Evolutionary conservation across 2,888 invertebrate species (phyloP).

Genomic region (Ophion costatus): DNA sequence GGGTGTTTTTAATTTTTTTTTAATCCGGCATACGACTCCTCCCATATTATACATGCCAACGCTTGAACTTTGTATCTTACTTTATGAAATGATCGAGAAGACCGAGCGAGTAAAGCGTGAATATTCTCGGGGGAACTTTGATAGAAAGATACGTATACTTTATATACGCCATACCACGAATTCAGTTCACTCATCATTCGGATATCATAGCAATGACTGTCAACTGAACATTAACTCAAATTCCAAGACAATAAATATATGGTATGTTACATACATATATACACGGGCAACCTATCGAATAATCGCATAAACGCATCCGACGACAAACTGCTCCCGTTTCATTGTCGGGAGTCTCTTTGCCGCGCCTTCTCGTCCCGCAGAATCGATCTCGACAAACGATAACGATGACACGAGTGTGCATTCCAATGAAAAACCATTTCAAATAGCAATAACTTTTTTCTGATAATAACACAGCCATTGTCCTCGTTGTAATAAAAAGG

Average conservation of each 20-base stretch:
- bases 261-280: neutral
- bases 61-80: neutral
- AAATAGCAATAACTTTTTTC: neutral
- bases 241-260: slow-evolving; percentile 49
- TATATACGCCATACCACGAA: slow-evolving; percentile 1
- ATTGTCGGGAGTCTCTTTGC: slow-evolving; percentile 52
- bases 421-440: neutral
- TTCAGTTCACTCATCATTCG: slow-evolving; percentile 36
- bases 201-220: slow-evolving; percentile 30
- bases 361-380: slow-evolving; percentile 40
- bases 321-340: slow-evolving; percentile 53
- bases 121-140: neutral
- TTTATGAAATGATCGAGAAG: neutral
- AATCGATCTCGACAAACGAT: slow-evolving; percentile 40
- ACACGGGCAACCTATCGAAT: slow-evolving; percentile 32
- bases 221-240: slow-evolving; percentile 39
- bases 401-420: slow-evolving; percentile 10
- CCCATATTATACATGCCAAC: neutral
- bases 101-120: neutral
- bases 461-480: neutral
- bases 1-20: too few species aligned
- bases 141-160: slow-evolving; percentile 5
- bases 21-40: too few species aligned
- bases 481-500: neutral
- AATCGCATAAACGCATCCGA: slow-evolving; percentile 48